These are phyloP conservation scores for Geotria australis DNA, from an alignment of 2,797 vertebrate species.

Conservation along the genomic window DNA sequence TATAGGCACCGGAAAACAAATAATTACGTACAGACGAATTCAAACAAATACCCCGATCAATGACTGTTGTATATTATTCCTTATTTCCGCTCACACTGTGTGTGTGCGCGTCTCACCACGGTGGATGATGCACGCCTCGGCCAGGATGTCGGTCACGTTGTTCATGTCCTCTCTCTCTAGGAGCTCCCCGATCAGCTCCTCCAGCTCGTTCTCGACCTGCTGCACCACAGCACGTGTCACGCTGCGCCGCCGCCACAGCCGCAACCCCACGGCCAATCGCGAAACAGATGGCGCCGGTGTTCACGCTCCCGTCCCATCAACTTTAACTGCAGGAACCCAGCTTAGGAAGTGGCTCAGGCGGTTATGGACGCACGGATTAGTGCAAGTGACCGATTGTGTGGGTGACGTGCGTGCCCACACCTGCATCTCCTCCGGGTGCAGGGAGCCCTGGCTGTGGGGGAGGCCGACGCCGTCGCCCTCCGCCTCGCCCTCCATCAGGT, in stretches of 20 bases:
- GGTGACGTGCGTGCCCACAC: conserved; percentile 8
- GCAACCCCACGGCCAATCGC: not conserved
- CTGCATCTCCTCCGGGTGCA: conserved; percentile 81
- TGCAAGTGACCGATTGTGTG: no score
- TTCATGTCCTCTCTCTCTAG: conserved; percentile 37
- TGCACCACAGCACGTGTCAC: no score
- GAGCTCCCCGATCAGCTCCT: conserved; percentile 76
- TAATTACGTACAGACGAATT: no score
- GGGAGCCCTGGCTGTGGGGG: conserved; percentile 59
- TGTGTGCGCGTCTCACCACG: not conserved
- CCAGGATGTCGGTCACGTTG: not conserved
- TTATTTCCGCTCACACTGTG: no score
- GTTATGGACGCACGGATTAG: no score
- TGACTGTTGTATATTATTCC: no score
- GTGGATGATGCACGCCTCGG: not conserved
- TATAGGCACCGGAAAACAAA: not conserved
- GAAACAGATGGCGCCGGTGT: no score
- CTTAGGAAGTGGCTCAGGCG: no score
- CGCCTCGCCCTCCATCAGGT: conserved; percentile 73
- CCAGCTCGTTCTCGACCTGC: conserved; percentile 71
- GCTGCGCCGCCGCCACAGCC: no score
- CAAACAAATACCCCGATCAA: no score
- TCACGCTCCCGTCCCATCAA: no score
- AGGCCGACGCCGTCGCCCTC: conserved; percentile 65
- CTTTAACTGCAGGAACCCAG: no score